Evolutionary conservation across 2,888 invertebrate genomes (phyloP).

Genomic region (Drosophila prolongata): DNA sequence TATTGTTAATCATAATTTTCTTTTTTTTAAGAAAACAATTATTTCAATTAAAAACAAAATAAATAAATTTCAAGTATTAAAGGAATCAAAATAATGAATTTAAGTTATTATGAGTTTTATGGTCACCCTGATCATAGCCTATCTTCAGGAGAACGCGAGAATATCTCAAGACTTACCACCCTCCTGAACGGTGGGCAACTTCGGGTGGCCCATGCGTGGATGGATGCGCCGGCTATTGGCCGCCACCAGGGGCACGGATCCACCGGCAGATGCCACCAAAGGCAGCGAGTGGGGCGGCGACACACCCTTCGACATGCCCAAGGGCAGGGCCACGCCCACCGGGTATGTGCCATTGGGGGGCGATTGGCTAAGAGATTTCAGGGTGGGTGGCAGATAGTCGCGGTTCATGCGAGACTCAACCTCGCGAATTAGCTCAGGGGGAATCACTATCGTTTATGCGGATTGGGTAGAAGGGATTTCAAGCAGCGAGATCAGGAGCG

Average conservation of each 20-base stretch:
- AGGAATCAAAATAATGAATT: too few species aligned
- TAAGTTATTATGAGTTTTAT: too few species aligned
- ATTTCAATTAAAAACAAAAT: too few species aligned
- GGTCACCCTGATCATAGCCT: neutral
- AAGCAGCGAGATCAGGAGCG: conserved; percentile 48
- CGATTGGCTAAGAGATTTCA: conserved; percentile 82
- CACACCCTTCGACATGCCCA: conserved; percentile 34
- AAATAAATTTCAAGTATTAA: too few species aligned
- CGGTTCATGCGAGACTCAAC: conserved; percentile 95
- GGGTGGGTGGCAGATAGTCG: conserved; percentile 90
- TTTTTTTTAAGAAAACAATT: too few species aligned
- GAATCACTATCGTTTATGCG: conserved; percentile 88
- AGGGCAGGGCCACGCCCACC: conserved; percentile 38
- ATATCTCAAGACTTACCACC: conserved; percentile 86
- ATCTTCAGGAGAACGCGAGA: neutral
- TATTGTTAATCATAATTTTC: too few species aligned
- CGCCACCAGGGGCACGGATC: conserved; percentile 55
- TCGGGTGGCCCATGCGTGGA: conserved; percentile 79
- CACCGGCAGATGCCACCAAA: conserved; percentile 50
- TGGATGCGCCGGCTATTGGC: conserved; percentile 79
- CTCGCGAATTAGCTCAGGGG: conserved; percentile 94
- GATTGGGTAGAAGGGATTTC: conserved; percentile 14
- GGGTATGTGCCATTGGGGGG: conserved; percentile 71
- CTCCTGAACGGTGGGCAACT: conserved; percentile 90
- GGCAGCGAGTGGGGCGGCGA: conserved; percentile 57